A percentile compares a stretch with the other conserved stretches of the same genome.
phyloP scores from a whole-genome alignment of 2,113 vertebrate species.

The Bagarius yarrelli region DNA sequence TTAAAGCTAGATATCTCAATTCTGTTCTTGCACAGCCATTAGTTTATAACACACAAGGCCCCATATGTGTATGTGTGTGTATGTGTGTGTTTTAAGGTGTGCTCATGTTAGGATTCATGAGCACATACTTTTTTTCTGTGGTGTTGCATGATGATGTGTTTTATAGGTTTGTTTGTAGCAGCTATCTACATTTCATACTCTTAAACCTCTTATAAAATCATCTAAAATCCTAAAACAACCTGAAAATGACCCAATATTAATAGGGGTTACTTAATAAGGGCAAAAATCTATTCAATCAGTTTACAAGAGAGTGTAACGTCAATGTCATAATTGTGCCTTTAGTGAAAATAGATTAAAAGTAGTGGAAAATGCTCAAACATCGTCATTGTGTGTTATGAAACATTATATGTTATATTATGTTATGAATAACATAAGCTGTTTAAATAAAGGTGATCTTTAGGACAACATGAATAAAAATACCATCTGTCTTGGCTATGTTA shows the following conservation, averaged over 20 bases:
- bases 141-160: background rate
- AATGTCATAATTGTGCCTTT: background rate
- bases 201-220: too few species aligned
- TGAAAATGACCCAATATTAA: too few species aligned
- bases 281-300: too few species aligned
- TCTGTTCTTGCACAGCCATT: background rate
- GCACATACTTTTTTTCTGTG: background rate
- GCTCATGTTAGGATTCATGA: background rate
- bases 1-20: background rate
- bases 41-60: background rate
- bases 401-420: too few species aligned
- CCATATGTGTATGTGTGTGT: background rate
- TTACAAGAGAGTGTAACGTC: too few species aligned
- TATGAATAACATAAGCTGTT: too few species aligned
- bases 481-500: too few species aligned
- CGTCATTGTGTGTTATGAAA: too few species aligned
- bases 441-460: too few species aligned
- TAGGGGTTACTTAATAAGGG: too few species aligned
- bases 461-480: too few species aligned
- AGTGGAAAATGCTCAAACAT: background rate
- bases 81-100: conserved; percentile 15
- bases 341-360: background rate
- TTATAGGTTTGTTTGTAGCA: conserved; percentile 1
- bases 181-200: conserved; percentile 14
- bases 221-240: too few species aligned